phyloP scores from a whole-genome alignment of 2,797 vertebrate genomes.

The Cuniculus paca region DNA sequence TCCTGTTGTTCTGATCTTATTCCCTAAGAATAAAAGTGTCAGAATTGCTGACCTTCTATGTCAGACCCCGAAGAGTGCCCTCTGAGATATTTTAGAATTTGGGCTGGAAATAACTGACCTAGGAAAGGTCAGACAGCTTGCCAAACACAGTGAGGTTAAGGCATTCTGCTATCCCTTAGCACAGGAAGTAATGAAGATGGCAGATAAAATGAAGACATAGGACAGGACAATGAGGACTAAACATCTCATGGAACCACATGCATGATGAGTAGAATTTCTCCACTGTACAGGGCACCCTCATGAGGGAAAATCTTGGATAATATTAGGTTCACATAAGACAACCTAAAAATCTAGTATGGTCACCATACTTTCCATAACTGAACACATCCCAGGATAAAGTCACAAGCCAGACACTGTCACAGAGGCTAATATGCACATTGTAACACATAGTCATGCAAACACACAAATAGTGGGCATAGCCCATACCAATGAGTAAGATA shows the following conservation, averaged over 20 bases:
- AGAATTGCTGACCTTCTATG: too few species aligned
- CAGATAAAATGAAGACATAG: too few species aligned
- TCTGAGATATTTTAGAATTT: too few species aligned
- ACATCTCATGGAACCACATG: neutral
- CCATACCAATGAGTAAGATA: neutral
- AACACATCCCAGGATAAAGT: neutral
- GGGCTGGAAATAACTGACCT: too few species aligned
- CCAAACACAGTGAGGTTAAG: too few species aligned
- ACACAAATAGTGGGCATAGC: neutral
- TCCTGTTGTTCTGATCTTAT: neutral
- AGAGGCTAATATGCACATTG: neutral
- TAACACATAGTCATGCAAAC: neutral
- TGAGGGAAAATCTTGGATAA: neutral
- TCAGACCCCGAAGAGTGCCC: too few species aligned
- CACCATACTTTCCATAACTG: neutral
- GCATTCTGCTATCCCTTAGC: too few species aligned
- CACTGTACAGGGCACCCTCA: neutral
- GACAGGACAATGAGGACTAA: too few species aligned
- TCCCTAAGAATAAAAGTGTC: neutral
- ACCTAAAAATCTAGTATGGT: neutral
- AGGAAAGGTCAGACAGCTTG: too few species aligned
- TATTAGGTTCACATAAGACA: neutral
- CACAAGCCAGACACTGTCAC: neutral
- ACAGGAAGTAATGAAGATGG: too few species aligned
- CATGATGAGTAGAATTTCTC: neutral